Evolutionary conservation across 2,888 invertebrate genomes (phyloP).

Genomic region (Drosophila multiciliata): DNA sequence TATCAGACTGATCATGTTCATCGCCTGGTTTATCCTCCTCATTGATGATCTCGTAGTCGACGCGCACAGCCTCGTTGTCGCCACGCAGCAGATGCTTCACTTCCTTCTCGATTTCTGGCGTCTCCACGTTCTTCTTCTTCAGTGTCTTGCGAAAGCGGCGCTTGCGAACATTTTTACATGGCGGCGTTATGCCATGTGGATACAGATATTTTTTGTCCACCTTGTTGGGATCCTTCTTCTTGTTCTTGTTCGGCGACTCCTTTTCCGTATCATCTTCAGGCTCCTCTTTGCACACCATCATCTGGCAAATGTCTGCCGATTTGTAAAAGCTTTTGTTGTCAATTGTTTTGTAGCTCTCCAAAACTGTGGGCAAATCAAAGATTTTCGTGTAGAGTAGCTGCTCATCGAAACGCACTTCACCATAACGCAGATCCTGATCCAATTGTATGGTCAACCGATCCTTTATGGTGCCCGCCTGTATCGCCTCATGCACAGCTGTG

Average conservation of each 20-base stretch:
- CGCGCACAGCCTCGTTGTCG: slow-evolving; percentile 96
- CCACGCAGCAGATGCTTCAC: slow-evolving; percentile 95
- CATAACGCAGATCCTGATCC: slow-evolving; percentile 94
- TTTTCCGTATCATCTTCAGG: slow-evolving; percentile 90
- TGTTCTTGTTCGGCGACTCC: slow-evolving; percentile 91
- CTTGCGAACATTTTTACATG: slow-evolving; percentile 97
- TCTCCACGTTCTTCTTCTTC: slow-evolving; percentile 98
- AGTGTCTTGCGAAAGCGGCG: slow-evolving; percentile 96
- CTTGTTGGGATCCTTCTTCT: slow-evolving; percentile 91
- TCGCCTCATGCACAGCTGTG: slow-evolving; percentile 89
- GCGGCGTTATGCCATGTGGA: slow-evolving; percentile 98
- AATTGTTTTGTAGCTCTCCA: slow-evolving; percentile 97
- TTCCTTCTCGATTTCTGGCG: slow-evolving; percentile 99
- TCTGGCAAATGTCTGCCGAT: slow-evolving; percentile 97
- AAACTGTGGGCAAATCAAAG: slow-evolving; percentile 95
- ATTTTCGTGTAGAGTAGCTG: slow-evolving; percentile 95
- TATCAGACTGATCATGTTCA: slow-evolving; percentile 64
- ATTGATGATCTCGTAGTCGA: slow-evolving; percentile 95
- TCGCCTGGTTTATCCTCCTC: slow-evolving; percentile 89
- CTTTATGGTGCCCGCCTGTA: slow-evolving; percentile 92
- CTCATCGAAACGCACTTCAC: slow-evolving; percentile 95
- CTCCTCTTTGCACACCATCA: slow-evolving; percentile 95
- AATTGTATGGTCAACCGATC: slow-evolving; percentile 94
- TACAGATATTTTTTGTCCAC: slow-evolving; percentile 96
- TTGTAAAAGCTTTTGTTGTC: slow-evolving; percentile 99